These are phyloP conservation scores for Plebejus melissa DNA, from an alignment of 2,888 invertebrate species.

Conservation along the genomic window DNA sequence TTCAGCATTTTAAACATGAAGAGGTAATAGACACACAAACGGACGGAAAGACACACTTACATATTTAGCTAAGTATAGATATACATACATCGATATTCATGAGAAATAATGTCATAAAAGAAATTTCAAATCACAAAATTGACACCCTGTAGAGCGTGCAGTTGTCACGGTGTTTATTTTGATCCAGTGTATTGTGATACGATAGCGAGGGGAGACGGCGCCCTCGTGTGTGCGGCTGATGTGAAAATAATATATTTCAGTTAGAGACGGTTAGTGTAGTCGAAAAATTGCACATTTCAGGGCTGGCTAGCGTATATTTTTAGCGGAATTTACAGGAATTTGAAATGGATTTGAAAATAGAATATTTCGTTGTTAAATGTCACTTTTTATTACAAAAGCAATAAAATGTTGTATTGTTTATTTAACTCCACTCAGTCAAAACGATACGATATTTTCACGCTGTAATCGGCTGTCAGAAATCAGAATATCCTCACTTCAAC, in stretches of 20 bases:
- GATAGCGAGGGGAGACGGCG: slow-evolving; percentile 43
- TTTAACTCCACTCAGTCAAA: background rate
- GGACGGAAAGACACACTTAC: background rate
- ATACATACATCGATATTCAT: background rate
- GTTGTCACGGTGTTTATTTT: slow-evolving; percentile 27
- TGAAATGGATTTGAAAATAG: background rate
- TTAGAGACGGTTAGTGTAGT: slow-evolving; percentile 34
- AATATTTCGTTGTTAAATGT: background rate
- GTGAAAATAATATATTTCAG: slow-evolving; percentile 53
- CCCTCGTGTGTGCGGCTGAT: slow-evolving; percentile 60
- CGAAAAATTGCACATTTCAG: slow-evolving; percentile 28
- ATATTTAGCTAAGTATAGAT: background rate
- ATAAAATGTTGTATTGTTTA: background rate
- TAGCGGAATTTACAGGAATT: background rate
- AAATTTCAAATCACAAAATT: background rate
- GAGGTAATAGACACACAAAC: background rate
- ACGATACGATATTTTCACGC: background rate
- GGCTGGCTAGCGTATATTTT: slow-evolving; percentile 19
- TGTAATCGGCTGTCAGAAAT: background rate
- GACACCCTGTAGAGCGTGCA: slow-evolving; percentile 2
- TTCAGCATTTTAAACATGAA: too few relatives aligned
- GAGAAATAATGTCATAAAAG: background rate
- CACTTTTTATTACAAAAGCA: background rate
- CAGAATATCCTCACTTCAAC: background rate
- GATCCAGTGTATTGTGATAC: slow-evolving; percentile 27